Evolutionary conservation across 2,888 invertebrate genomes (phyloP), one percentile per base, ranked within the genome.

Genomic region (Patella pellucida): DNA sequence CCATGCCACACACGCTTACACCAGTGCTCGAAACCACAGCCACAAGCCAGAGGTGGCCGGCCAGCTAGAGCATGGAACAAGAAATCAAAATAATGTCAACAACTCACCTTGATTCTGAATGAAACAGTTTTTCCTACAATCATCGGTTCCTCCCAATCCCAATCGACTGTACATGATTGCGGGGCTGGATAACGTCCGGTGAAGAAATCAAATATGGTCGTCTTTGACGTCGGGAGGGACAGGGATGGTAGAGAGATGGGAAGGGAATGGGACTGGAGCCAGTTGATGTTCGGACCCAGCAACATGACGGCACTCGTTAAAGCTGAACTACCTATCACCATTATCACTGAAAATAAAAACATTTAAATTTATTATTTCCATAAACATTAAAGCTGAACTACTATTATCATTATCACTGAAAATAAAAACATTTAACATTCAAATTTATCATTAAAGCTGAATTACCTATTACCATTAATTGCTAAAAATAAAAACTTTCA

Each of bases 71-170:
- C 41, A n/a, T 15, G 19, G 27, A 69, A 52, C 1, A 51, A 19
- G 16, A 52, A n/a, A 70, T 9, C 14, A 11, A 62, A 16, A 16
- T 15, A 16, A 52, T 50, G 41, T 1, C 11, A 12, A n/a, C n/a
- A n/a, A 92, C 87, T 87, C 88, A 94, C 94, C 91, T 93, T 92
- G 84, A 97, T 95, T 76, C 94, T 95, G 92, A 97, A 97, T 89
- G 96, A 95, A 93, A 97, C 95, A 52, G 96, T 96, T 91, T 95
- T 96, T 68, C 97, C 97, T 41, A 97, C 97, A 16, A 94, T 92
- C 86, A 95, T 95, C 23, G 97, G 97, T 91, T 97, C 97, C 79
- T 94, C 93, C 97, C 97, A 97, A 85, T 96, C 96, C 93, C 97
- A 97, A 84, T 94, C 93, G 82, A 95, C 95, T 91, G 93, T 94